Percentiles rank a stretch among this genome's conserved stretches.
Evolutionary conservation across 2,797 vertebrate genomes (phyloP).

Genomic region (Sebastes glaucus): DNA sequence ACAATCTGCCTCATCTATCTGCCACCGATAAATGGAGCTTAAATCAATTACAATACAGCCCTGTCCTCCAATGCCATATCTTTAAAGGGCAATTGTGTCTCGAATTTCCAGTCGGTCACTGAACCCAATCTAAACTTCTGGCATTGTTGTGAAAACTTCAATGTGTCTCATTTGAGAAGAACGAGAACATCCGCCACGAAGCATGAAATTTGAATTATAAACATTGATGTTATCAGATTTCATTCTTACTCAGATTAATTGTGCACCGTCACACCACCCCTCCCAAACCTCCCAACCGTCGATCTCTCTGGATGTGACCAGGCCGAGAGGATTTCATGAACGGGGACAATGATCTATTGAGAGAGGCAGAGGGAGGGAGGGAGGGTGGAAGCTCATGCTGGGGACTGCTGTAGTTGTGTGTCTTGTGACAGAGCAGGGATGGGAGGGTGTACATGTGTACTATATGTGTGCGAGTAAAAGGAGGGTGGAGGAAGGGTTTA

Average conservation of each 20-base stretch:
- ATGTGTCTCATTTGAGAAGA: background rate
- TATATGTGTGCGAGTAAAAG: constrained; percentile 2
- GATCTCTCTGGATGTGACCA: constrained; percentile 47
- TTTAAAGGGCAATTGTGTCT: background rate
- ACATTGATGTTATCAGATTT: constrained; percentile 12
- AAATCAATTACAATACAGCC: constrained; percentile 10
- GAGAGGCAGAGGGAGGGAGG: background rate
- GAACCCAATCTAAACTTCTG: background rate
- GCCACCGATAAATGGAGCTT: constrained; percentile 4
- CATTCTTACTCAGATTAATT: constrained; percentile 3
- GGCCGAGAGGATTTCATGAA: constrained; percentile 25
- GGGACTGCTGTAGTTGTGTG: constrained; percentile 33
- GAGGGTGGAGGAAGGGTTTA: background rate
- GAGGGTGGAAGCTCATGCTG: constrained; percentile 35
- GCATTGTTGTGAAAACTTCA: background rate
- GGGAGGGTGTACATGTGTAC: background rate
- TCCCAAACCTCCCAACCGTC: constrained; percentile 4
- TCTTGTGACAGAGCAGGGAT: constrained; percentile 41
- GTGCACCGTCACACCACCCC: background rate
- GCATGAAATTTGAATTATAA: constrained; percentile 12
- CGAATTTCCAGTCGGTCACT: background rate
- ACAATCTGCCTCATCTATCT: constrained; percentile 18
- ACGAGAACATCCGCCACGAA: background rate
- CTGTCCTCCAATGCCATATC: background rate
- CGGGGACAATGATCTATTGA: constrained; percentile 65